Base-by-base conservation (phyloP, 2,888 invertebrate genomes). In the Cheilosia vernalis region DNA sequence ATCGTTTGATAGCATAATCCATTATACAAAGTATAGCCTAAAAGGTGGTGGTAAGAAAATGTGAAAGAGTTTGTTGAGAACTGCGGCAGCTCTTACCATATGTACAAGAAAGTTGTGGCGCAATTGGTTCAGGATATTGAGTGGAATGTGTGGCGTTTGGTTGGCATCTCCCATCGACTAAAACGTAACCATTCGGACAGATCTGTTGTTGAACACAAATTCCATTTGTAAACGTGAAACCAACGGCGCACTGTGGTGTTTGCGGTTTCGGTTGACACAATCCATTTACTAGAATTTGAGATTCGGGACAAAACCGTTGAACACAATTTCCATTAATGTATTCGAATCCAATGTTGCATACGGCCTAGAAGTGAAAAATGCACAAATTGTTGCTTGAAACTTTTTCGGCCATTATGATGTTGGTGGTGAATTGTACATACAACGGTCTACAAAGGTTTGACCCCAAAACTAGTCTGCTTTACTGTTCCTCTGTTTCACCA, bases 91-190 rank as follows among this genome's bases (percentile, higher is more conserved):
- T 13, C 19, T 49, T 33, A 83, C 83, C 78, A 47, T 15, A 6
- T 6, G 79, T 67, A 4, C 83, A 83, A 9, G 66, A 67, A 15
- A 40, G 4, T 4, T n/a, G 2, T 27, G 60, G 74, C 5, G 47
- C 24, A 37, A n/a, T 37, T n/a, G 51, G 21, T 17, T 7, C 44
- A 21, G 30, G 37, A 7, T 1, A 7, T 27, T 27, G 27, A 1
- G 24, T 44, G 44, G 17, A 13, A 40, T 47, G 4, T 21, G 10
- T 37, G 2, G 15, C 7, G 4, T 7, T 64, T 51, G 42, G 37
- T 1, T 40, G 47, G 27, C 80, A 80, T 21, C 49, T 19, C 30
- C 67, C 80, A 67, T 80, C 67, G 13, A 73, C 19, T 44, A 66
- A 21, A 0, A 19, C 10, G 37, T 37, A 53, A 60, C 64, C 60